Base-by-base conservation (phyloP, 64 coral and sea anemone species). In the Astreopora myriophthalma region DNA sequence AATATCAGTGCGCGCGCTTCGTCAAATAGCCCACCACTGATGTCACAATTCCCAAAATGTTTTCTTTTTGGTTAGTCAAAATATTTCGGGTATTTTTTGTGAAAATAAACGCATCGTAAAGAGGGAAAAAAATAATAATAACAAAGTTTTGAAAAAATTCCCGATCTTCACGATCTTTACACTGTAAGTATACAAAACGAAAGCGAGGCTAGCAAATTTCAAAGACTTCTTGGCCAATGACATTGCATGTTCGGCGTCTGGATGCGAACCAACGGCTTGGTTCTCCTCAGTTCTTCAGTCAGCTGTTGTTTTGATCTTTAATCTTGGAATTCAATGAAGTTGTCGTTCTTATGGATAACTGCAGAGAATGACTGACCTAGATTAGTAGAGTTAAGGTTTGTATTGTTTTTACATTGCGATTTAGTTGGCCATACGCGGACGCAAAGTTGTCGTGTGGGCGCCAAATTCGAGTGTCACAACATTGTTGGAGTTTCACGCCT, bases 231-330 rank as follows among this genome's bases (percentile, higher is more conserved):
- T 14, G 89, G 63, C 95, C 95, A 96, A 96, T 96, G 91, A 96
- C 79, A 25, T 57, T 73, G 14, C 24, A 94, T 57, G 76, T 24
- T 79, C 39, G 33, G 95, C 87, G 92, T 90, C 81, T 86, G 65
- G 35, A 34, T 92, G 28, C 48, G 73, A 74, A 84, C 52, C 95
- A 96, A 96, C 95, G 95, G 95, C 95, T 96, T 79, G 91, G 80
- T 28, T 79, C 88, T 86, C 91, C 95, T 96, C 70, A 79, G 86
- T 33, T 85, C 92, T 85, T 84, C 29, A 63, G 31, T 57, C 16
- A 20, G 76, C 16, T 80, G 76, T 35, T 83, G 79, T 83, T 83
- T 83, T 83, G 33, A 83, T 64, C 79, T 64, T 80, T 83, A 63
- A 83, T 83, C 34, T 31, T 34, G 7, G 8, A 63, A 17, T 64